Evolutionary conservation across 2,113 vertebrate genomes (phyloP), one percentile per base, ranked within the genome.

Genomic region (Microcebus jonahi): DNA sequence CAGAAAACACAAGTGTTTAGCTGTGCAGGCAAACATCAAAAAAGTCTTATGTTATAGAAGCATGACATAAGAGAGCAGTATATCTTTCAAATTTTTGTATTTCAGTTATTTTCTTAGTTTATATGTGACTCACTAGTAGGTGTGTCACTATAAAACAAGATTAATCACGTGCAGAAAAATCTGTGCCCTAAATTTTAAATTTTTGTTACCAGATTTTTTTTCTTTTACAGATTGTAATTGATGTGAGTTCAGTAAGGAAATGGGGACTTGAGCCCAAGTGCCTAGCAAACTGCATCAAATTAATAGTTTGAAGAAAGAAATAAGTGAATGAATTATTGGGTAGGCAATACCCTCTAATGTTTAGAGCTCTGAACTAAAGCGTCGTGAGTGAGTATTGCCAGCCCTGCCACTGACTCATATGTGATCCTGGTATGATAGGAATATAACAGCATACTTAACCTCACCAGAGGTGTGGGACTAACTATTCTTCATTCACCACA

Each of bases 1-100:
- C 88, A 57, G 90, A 96, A 95, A 93, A 85, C 4, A 2, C 82
- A 76, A 39, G 36, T 79, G 67, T 90, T 96, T 85, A 91, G 76
- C 87, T 63, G 61, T 55, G 17, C 81, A 90, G 75, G 48, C 71
- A 90, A 91, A 82, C 29, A 39, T 34, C 31, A 76, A 88, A 83
- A 29, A 81, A 70, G 50, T 48, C 55, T 88, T 55, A 42, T 68
- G 29, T 92, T 87, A 55, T 20, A 86, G 57, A 20, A 81, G 83
- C n/a, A 85, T 50, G 55, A 20, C 20, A 9, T 31, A 15, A 13
- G 4, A 94, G 18, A 91, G 55, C 67, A 20, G 42, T 65, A 10
- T 31, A 48, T 73, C 34, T 67, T 45, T 81, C 23, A 76, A 8
- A 61, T 50, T 80, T 65, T 81, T 70, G 36, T 80, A n/a, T 86